Percentiles rank a stretch among this genome's conserved stretches.
Conservation (phyloP, 2,888 invertebrate genomes). For the Tiphia femorata region DNA sequence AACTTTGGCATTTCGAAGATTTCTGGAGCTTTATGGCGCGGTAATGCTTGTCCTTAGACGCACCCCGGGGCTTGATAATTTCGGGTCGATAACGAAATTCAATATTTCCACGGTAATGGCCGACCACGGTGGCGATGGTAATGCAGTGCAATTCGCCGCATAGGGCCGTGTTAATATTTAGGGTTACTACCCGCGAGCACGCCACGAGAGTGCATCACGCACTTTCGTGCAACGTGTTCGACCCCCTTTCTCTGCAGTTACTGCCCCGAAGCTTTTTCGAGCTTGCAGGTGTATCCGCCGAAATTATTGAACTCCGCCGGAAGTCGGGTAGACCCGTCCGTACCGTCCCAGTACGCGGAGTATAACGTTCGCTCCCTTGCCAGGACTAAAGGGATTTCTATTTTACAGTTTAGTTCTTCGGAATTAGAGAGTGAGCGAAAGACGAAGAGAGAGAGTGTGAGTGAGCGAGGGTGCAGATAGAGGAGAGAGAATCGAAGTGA, state of each 20-base stretch:
- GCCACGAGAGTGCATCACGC: constrained; percentile 59
- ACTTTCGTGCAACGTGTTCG: constrained; percentile 38
- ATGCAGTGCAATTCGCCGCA: constrained; percentile 56
- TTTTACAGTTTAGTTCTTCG: no score
- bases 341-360: neutral
- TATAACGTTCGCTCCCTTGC: neutral
- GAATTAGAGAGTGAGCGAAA: no score
- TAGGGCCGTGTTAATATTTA: constrained; percentile 60
- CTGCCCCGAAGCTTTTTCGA: constrained; percentile 36
- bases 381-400: no score
- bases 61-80: constrained; percentile 49
- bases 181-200: constrained; percentile 60
- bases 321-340: neutral
- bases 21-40: constrained; percentile 31
- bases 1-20: constrained; percentile 19
- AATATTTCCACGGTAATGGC: constrained; percentile 58
- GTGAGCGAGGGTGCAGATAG: no score
- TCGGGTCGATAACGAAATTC: constrained; percentile 61
- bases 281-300: constrained; percentile 11
- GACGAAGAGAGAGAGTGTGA: no score
- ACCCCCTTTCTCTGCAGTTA: constrained; percentile 22
- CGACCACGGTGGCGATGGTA: constrained; percentile 45
- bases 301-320: constrained; percentile 28
- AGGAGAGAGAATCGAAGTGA: no score
- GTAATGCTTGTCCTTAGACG: constrained; percentile 46